phyloP scores from a whole-genome alignment of 2,113 vertebrate genomes.

The Mus musculus region GRCm39 chr11:42424501-42425000 shows the following conservation, averaged over 20 bases:
- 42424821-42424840: not conserved
- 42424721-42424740: not conserved
- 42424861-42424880: not conserved
- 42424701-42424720: not conserved
- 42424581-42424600: slow-evolving; percentile 3
- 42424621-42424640: not conserved
- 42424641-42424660: not conserved
- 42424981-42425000: not conserved
- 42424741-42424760: not conserved
- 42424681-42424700: not conserved
- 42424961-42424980: not conserved
- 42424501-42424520: not conserved
- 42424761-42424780: not conserved
- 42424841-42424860: not conserved
- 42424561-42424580: not conserved
- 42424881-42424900: not conserved
- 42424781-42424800: slow-evolving; percentile 1
- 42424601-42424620: not conserved
- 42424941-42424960: not conserved
- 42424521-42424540: not conserved
- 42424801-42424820: not conserved
- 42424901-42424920: not conserved
- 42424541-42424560: not conserved
- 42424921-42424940: not conserved
- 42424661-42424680: too few species aligned